phyloP scores from a whole-genome alignment of 2,888 invertebrate genomes.

The Choreutis nemorana region DNA sequence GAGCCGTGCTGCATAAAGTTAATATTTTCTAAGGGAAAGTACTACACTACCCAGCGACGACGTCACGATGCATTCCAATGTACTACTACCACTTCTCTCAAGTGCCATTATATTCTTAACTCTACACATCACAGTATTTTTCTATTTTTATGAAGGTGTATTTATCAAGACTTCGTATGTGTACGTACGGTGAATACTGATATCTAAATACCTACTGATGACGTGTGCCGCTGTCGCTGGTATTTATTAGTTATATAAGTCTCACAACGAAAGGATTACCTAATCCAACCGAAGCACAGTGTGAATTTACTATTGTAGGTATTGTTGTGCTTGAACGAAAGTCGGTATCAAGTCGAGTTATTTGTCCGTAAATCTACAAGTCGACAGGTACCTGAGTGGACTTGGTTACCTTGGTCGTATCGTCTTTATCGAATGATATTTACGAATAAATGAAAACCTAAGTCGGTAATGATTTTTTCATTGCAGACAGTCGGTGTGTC shows the following conservation, averaged over 20 bases:
- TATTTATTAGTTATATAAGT: constrained; percentile 23
- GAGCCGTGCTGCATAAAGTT: constrained; percentile 9
- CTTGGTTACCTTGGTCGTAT: constrained; percentile 27
- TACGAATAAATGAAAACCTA: constrained; percentile 36
- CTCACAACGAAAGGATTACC: constrained; percentile 22
- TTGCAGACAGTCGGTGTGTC: constrained; percentile 36
- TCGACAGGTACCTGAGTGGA: not conserved
- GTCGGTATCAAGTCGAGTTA: too few relatives aligned
- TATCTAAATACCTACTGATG: constrained; percentile 10
- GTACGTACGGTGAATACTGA: too few relatives aligned
- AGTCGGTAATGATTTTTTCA: constrained; percentile 17
- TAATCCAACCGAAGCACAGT: constrained; percentile 10
- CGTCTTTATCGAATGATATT: constrained; percentile 23
- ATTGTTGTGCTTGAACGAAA: not conserved
- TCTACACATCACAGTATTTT: too few relatives aligned
- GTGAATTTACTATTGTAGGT: not conserved
- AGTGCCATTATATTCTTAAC: too few relatives aligned
- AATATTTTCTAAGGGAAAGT: constrained; percentile 15
- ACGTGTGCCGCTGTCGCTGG: constrained; percentile 15
- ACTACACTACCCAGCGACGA: too few relatives aligned
- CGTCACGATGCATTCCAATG: too few relatives aligned
- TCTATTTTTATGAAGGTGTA: too few relatives aligned
- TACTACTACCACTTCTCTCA: too few relatives aligned
- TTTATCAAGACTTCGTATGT: too few relatives aligned
- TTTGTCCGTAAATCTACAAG: too few relatives aligned